Conservation (phyloP, 2,888 invertebrate genomes). For the Lasioglossum zephyrum region DNA sequence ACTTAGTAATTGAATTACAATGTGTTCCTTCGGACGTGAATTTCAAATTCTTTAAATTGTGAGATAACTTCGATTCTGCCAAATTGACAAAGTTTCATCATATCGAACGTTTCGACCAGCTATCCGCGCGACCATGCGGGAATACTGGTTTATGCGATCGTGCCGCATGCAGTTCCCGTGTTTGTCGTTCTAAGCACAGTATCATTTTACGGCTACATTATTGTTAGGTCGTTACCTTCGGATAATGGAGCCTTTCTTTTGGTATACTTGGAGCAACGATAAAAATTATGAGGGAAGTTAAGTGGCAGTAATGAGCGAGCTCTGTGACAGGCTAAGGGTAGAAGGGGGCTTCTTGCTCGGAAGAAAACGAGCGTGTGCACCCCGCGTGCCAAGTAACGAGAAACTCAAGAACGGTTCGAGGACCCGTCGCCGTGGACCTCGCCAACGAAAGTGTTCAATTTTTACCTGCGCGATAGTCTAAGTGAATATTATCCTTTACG, state of each 20-base stretch:
- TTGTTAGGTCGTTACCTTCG: conserved; percentile 13
- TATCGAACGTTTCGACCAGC: not conserved
- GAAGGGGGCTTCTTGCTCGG: not conserved
- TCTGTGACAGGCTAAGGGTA: conserved; percentile 8
- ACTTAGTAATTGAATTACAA: too few relatives aligned
- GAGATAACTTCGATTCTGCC: not conserved
- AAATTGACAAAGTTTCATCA: not conserved
- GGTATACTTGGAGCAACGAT: conserved; percentile 26
- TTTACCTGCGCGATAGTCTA: conserved; percentile 9
- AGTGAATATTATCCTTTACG: conserved; percentile 43
- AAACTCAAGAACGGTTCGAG: conserved; percentile 21
- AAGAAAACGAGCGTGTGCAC: conserved; percentile 29
- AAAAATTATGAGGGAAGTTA: conserved; percentile 57
- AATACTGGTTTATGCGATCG: not conserved
- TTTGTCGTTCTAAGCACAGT: conserved; percentile 11
- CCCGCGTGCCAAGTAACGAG: conserved; percentile 33
- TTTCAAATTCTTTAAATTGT: not conserved
- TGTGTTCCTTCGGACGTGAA: not conserved
- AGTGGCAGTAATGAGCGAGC: conserved; percentile 38
- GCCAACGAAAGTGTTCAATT: conserved; percentile 43
- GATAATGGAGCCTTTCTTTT: conserved; percentile 30
- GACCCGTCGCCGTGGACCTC: conserved; percentile 39
- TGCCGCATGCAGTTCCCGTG: not conserved
- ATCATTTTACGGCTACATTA: conserved; percentile 10
- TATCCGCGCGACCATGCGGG: not conserved